Conservation (phyloP, 2,797 vertebrate species). For the Ispidina picta region DNA sequence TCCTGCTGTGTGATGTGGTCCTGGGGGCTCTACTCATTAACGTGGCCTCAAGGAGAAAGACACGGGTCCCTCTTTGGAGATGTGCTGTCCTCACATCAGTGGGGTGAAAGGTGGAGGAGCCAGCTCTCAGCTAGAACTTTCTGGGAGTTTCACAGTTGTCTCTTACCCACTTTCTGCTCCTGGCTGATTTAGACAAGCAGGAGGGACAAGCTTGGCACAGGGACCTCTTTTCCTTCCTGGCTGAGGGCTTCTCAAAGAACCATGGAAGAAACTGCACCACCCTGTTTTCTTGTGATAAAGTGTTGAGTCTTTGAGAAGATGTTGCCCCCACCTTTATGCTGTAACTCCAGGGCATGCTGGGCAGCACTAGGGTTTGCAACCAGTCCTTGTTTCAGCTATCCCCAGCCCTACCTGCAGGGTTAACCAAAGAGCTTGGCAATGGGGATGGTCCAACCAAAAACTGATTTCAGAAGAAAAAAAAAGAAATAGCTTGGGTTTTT, state of each 20-base stretch:
- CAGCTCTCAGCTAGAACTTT: neutral
- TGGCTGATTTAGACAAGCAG: neutral
- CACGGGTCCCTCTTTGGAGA: neutral
- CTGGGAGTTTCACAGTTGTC: neutral
- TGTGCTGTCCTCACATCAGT: fast-evolving
- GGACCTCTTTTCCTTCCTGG: neutral
- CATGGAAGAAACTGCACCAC: neutral
- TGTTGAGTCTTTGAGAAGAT: neutral
- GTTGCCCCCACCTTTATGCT: neutral
- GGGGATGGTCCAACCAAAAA: neutral
- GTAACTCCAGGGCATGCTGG: neutral
- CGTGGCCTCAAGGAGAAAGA: neutral
- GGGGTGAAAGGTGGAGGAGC: neutral
- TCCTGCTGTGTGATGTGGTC: neutral
- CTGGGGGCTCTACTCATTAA: neutral
- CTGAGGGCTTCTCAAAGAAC: neutral
- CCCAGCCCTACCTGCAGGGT: neutral
- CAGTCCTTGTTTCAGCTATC: neutral
- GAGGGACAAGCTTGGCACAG: neutral
- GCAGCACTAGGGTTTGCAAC: neutral
- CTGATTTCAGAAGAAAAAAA: neutral
- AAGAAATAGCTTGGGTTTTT: neutral
- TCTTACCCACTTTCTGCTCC: neutral
- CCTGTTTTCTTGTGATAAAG: neutral
- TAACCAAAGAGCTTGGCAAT: neutral